phyloP scores from a whole-genome alignment of 2,888 invertebrate species.

The Dasypogon diadema region DNA sequence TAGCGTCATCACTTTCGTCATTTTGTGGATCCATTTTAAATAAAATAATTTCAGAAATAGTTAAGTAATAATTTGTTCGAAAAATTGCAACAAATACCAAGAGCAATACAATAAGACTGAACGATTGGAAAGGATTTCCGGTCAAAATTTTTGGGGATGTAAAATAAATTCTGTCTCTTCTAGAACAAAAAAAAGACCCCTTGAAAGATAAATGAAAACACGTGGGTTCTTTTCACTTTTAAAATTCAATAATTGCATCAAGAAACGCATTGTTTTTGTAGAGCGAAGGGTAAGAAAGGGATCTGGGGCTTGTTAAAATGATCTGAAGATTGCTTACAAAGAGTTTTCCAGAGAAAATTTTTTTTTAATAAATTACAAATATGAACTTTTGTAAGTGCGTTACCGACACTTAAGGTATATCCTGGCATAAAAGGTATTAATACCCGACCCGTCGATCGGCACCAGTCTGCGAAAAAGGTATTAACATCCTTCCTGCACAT shows the following conservation, averaged over 20 bases:
- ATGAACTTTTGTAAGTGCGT: no score
- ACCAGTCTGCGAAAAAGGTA: not conserved
- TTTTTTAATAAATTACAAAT: not conserved
- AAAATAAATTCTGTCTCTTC: not conserved
- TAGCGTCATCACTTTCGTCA: not conserved
- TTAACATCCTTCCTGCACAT: not conserved
- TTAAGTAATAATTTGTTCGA: not conserved
- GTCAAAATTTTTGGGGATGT: no score
- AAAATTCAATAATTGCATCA: not conserved
- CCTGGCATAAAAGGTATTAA: not conserved
- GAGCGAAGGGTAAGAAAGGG: not conserved
- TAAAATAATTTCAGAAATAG: not conserved
- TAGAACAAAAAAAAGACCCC: not conserved
- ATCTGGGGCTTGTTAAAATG: not conserved
- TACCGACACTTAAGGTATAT: no score
- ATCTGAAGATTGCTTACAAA: slow-evolving; percentile 9
- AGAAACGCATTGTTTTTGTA: no score
- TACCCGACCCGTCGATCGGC: not conserved
- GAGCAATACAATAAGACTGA: not conserved
- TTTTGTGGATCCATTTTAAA: not conserved
- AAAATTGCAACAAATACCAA: slow-evolving; percentile 9
- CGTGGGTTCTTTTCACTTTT: not conserved
- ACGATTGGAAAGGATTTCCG: slow-evolving; percentile 1
- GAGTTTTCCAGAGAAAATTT: not conserved
- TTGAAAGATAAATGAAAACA: slow-evolving; percentile 1